phyloP scores from a whole-genome alignment of 2,888 invertebrate genomes.

The Eretmocerus hayati region DNA sequence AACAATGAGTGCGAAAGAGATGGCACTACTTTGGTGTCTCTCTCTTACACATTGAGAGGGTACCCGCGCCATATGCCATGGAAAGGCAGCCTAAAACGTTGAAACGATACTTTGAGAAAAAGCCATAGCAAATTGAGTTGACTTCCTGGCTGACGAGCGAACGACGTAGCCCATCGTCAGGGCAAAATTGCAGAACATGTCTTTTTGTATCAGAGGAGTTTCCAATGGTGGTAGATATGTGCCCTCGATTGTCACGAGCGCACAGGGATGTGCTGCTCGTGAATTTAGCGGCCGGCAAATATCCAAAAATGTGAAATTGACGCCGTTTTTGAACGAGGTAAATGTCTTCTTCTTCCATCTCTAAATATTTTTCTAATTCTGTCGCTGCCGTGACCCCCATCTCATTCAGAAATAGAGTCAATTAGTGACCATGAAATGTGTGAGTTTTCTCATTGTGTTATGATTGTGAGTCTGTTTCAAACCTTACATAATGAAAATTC shows the following conservation, averaged over 20 bases:
- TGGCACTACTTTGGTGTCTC: too few relatives aligned
- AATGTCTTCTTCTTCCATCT: not conserved
- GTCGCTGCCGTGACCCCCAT: too few relatives aligned
- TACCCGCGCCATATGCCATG: too few relatives aligned
- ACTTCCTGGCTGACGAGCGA: not conserved
- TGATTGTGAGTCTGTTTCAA: too few relatives aligned
- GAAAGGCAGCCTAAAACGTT: not conserved
- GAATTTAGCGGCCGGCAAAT: constrained; percentile 43
- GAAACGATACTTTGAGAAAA: not conserved
- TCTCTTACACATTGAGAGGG: too few relatives aligned
- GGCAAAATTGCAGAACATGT: constrained; percentile 42
- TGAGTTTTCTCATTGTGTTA: too few relatives aligned
- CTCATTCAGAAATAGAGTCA: too few relatives aligned
- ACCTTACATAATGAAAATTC: constrained; percentile 16
- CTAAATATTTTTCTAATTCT: too few relatives aligned
- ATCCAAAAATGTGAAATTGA: constrained; percentile 40
- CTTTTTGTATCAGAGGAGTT: constrained; percentile 52
- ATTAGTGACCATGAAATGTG: too few relatives aligned
- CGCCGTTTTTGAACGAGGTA: constrained; percentile 54
- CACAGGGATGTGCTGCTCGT: constrained; percentile 7
- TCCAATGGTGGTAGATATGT: constrained; percentile 36
- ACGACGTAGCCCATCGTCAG: not conserved
- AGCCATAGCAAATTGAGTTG: not conserved
- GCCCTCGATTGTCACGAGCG: constrained; percentile 7
- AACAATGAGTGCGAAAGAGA: too few relatives aligned